Percentiles rank a stretch among this genome's conserved stretches.
These are phyloP conservation scores for Andrena bucephala DNA, from an alignment of 2,888 invertebrate species.

Conservation along the genomic window DNA sequence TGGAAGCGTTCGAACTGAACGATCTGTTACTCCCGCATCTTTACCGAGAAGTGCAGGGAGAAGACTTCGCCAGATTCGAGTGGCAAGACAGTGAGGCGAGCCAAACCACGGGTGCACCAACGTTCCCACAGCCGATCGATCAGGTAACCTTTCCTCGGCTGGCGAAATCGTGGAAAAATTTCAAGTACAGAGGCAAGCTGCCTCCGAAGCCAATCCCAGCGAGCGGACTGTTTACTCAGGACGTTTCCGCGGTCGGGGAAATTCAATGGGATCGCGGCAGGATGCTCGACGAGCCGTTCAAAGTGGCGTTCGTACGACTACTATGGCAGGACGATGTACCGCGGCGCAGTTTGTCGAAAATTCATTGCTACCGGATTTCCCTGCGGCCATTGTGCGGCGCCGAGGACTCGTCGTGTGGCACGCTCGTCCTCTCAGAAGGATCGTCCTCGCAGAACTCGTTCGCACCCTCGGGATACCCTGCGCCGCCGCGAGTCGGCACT, in stretches of 20 bases:
- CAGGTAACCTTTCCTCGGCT: not conserved
- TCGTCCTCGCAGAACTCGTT: conserved; percentile 38
- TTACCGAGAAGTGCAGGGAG: not conserved
- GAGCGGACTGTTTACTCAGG: conserved; percentile 51
- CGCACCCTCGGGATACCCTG: conserved; percentile 29
- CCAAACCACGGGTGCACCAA: no score
- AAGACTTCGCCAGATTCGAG: not conserved
- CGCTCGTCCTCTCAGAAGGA: not conserved
- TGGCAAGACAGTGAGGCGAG: not conserved
- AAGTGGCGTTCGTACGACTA: conserved; percentile 34
- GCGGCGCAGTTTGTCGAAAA: conserved; percentile 21
- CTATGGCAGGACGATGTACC: not conserved
- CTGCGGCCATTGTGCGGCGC: not conserved
- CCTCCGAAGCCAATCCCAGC: conserved; percentile 9
- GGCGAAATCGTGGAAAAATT: not conserved
- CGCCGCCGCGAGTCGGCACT: conserved; percentile 35
- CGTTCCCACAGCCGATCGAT: conserved; percentile 23
- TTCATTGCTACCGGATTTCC: conserved; percentile 51
- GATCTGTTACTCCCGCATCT: no score
- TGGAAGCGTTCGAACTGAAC: no score
- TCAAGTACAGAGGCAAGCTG: not conserved
- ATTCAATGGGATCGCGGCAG: conserved; percentile 12
- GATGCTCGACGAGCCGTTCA: conserved; percentile 45
- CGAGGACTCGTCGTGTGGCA: conserved; percentile 29
- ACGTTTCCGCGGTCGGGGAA: conserved; percentile 46